These are phyloP conservation scores for Cerastis rubricosa DNA, from an alignment of 2,888 invertebrate species.

Conservation along the genomic window DNA sequence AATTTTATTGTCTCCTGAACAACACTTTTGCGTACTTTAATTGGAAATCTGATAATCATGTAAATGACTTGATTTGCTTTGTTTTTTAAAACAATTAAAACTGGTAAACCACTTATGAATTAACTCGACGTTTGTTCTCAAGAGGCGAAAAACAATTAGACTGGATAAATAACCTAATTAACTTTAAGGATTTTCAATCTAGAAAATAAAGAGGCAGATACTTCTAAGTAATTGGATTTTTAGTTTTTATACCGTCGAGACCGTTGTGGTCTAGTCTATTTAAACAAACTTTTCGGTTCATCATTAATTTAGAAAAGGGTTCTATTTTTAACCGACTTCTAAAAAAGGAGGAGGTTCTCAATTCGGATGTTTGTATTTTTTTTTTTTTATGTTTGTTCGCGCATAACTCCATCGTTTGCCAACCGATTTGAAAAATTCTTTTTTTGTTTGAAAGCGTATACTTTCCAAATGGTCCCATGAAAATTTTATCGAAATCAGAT, in stretches of 20 bases:
- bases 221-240: constrained; percentile 31
- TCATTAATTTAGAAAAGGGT: constrained; percentile 16
- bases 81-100: constrained; percentile 38
- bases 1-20: background rate
- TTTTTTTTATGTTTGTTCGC: too few species aligned
- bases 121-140: constrained; percentile 20
- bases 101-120: constrained; percentile 29
- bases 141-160: constrained; percentile 44
- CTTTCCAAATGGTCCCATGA: too few species aligned
- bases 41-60: constrained; percentile 23
- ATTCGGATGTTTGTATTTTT: too few species aligned
- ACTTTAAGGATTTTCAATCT: constrained; percentile 43
- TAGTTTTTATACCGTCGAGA: constrained; percentile 1
- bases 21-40: background rate
- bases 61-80: constrained; percentile 20
- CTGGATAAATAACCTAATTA: constrained; percentile 50
- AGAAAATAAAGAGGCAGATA: constrained; percentile 16
- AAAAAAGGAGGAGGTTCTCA: too few species aligned
- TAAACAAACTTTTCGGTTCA: background rate
- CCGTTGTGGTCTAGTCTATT: background rate
- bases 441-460: too few species aligned
- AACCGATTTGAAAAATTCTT: too few species aligned
- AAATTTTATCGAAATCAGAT: too few species aligned
- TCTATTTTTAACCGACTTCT: too few species aligned
- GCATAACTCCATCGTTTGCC: too few species aligned